Evolutionary conservation across 2,888 invertebrate genomes (phyloP), one percentile per base, ranked within the genome.

Genomic region (Chrysolina americana): DNA sequence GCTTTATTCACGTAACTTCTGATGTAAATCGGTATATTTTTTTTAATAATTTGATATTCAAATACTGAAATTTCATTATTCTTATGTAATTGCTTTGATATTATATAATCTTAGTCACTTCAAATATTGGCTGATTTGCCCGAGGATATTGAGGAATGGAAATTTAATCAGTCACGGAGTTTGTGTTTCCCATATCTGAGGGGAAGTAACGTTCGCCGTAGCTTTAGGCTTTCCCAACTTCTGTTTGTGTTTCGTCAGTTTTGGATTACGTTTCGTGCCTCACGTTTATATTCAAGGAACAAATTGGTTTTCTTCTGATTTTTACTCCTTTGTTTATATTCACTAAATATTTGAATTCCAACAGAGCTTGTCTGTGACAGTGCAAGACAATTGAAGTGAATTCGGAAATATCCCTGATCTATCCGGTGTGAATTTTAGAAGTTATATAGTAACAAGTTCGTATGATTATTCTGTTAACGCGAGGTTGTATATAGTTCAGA

Each of bases 81-180:
- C 36, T 36, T 36, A 36, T 36, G 8, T 36, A 36, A 36, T 36
- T 36, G 36, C 8, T 36, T 6, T 6, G 36, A 36, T 36, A 36
- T 36, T 36, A 36, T 36, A 8, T 36, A 36, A 36, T 36, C 36
- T 36, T 8, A 36, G 36, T 48, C 48, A 48, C 17, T 48, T 17
- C 17, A 53, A 19, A 53, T 21, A 19, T 21, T 17, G 53, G 19
- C 36, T 36, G 13, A 21, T 4, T 21, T 1, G 21, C 53, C 53
- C 19, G 19, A 23, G 53, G 53, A 53, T 11, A 53, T 5, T 53
- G 53, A 21, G 13, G 19, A 53, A 53, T 21, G 19, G 19, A 13
- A 53, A 53, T 53, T 15, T 17, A 53, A 53, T 53, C 13, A 53
- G 53, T 53, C 21, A 53, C 53, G 53, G 53, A 53, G 21, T 53